A percentile compares a stretch with the other conserved stretches of the same genome.
phyloP scores from a whole-genome alignment of 2,113 vertebrate genomes.

The Donacobius atricapilla region DNA sequence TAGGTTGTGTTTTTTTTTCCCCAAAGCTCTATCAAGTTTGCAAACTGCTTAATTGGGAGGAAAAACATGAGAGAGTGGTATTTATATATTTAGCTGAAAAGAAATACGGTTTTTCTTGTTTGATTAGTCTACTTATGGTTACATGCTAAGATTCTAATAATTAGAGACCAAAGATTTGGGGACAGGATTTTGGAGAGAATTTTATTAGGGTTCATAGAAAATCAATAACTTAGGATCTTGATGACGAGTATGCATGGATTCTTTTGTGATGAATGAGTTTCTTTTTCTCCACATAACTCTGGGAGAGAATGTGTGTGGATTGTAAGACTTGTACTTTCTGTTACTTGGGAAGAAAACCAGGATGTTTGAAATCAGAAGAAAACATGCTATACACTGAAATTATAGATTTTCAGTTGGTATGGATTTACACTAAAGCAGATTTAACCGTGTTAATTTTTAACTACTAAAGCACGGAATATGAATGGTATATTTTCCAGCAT shows the following conservation, averaged over 20 bases:
- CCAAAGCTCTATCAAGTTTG: neutral
- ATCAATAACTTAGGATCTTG: neutral
- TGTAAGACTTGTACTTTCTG: neutral
- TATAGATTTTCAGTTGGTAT: neutral
- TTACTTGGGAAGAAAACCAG: neutral
- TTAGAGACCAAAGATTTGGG: neutral
- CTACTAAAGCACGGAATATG: neutral
- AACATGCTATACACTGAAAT: neutral
- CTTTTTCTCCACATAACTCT: neutral
- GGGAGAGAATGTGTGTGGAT: neutral
- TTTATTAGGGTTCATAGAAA: neutral
- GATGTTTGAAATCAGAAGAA: neutral
- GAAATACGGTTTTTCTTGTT: conserved; percentile 14
- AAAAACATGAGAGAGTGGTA: neutral
- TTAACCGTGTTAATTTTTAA: neutral
- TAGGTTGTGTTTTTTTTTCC: neutral
- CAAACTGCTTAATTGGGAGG: neutral
- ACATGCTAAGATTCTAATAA: neutral
- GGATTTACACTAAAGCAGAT: neutral
- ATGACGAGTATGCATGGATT: neutral
- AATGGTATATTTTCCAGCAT: neutral
- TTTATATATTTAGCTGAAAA: conserved; percentile 15
- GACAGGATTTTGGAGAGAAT: neutral
- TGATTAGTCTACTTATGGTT: neutral
- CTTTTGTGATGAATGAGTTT: neutral